Base-by-base conservation (phyloP, 1,140 invertebrate genomes). In the Atopsyche davidsoni region DNA sequence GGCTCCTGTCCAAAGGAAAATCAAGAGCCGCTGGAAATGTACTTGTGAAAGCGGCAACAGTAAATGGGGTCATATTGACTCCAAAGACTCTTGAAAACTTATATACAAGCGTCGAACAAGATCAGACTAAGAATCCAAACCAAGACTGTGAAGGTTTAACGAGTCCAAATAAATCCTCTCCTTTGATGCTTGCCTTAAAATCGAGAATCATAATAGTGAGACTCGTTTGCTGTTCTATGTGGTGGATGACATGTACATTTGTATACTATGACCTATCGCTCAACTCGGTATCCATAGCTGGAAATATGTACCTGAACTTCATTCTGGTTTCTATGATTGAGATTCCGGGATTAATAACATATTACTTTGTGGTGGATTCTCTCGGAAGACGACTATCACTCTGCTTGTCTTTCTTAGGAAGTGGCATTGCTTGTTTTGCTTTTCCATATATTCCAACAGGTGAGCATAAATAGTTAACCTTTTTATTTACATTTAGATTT, bases 191-290 rank as follows among this genome's bases (percentile, higher is more conserved):
- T 43, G 67, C 81, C 11, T 64, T 82, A 35, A 76, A 70, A 56
- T 71, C 80, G 0, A 68, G 70, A 9, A 72, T 74, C 36, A 73
- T 81, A 57, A 54, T 82, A 62, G 66, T 78, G 59, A 74, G 83
- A 19, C 72, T 86, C 40, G 62, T 78, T 4, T 75, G 77, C n/a
- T 80, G 82, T 48, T 78, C 73, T 38, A 78, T 83, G 64, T 86
- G 77, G 65, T 88, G 81, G 83, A 66, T 81, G 2, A 76, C 81
- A 1, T 77, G 78, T 53, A 74, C 80, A 1, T 82, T 89, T 58
- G 78, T 88, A 4, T 91, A 88, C 65, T 91, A 89, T 63, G 89
- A 87, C 0, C 66, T 92, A 4, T 86, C 86, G 6, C 75, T 90
- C 32, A 88, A 89, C 63, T 82, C 86, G 0, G 85, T 86, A 7